Percentiles rank a stretch among this genome's conserved stretches.
phyloP scores from a whole-genome alignment of 2,113 vertebrate species.

The Zosterops lateralis region DNA sequence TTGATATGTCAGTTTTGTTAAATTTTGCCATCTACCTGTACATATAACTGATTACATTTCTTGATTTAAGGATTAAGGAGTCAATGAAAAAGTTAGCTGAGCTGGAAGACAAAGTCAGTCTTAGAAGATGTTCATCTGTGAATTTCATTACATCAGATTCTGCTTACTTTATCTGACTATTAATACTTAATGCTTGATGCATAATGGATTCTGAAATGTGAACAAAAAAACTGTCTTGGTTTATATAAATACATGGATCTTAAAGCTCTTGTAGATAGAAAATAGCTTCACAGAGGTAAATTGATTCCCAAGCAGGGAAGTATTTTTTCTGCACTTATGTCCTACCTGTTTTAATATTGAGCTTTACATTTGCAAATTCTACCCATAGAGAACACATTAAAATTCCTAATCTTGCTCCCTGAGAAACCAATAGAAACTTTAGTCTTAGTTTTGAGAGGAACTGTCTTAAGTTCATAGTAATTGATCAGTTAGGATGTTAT shows the following conservation, averaged over 20 bases:
- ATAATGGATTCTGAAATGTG: conserved; percentile 11
- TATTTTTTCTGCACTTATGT: background rate
- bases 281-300: background rate
- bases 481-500: background rate
- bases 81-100: conserved; percentile 13
- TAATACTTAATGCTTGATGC: conserved; percentile 24
- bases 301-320: background rate
- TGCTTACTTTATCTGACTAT: background rate
- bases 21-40: conserved; percentile 15
- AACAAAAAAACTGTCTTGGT: background rate
- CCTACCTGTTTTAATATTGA: background rate
- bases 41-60: conserved; percentile 25
- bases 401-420: background rate
- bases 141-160: conserved; percentile 15
- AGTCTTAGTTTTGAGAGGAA: background rate
- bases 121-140: conserved; percentile 10
- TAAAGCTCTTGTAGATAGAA: background rate
- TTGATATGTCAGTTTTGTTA: conserved; percentile 21
- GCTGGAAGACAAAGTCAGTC: conserved; percentile 10
- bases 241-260: conserved; percentile 14
- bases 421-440: background rate
- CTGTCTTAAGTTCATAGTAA: background rate
- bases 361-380: background rate
- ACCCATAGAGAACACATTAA: background rate
- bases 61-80: conserved; percentile 54